phyloP scores from a whole-genome alignment of 2,113 vertebrate species.

The Gopherus evgoodei region DNA sequence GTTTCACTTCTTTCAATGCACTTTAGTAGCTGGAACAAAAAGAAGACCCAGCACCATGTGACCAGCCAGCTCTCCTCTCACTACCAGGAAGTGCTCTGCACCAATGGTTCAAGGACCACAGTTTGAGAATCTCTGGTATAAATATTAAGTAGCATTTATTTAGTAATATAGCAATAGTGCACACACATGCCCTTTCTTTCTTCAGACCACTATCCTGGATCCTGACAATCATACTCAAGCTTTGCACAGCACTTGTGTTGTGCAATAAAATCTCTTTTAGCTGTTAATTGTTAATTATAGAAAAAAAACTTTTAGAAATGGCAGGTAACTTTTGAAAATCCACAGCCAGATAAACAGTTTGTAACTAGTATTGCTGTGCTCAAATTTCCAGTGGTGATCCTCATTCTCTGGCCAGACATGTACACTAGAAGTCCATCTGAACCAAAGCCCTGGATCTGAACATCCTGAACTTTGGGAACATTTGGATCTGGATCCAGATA shows the following conservation, averaged over 20 bases:
- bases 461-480: neutral
- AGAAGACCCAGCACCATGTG: neutral
- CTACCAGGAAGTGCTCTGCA: neutral
- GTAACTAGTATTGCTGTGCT: neutral
- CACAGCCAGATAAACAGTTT: rapidly evolving
- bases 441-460: neutral
- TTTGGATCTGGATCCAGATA: neutral
- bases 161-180: neutral
- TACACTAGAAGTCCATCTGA: neutral
- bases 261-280: neutral
- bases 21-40: neutral
- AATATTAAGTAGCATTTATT: neutral
- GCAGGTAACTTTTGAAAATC: neutral
- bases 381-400: neutral
- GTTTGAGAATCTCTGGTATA: neutral
- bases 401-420: neutral
- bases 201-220: neutral
- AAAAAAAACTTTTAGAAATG: neutral
- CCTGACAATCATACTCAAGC: neutral
- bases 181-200: rapidly evolving
- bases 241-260: neutral
- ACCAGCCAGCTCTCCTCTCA: neutral
- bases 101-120: neutral
- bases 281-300: neutral
- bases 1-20: neutral